Conservation (phyloP, 1,140 invertebrate genomes). For the Bombus pascuorum region DNA sequence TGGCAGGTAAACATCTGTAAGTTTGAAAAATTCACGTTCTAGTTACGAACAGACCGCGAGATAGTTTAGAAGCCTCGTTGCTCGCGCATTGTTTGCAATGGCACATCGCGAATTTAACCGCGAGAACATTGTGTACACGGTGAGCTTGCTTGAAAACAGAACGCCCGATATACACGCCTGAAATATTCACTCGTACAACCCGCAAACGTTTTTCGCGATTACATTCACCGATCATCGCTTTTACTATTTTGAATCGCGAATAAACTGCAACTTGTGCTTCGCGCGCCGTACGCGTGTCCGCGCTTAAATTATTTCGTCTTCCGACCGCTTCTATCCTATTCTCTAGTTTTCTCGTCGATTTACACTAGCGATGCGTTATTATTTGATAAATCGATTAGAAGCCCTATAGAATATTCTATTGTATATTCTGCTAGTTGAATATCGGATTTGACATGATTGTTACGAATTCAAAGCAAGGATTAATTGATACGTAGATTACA, state of each 20-base stretch:
- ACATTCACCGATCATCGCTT: conserved; percentile 44
- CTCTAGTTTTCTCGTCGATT: background rate
- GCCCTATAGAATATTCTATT: background rate
- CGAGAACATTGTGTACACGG: conserved; percentile 22
- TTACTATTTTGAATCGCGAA: conserved; percentile 27
- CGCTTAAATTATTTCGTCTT: conserved; percentile 6
- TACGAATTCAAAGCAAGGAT: background rate
- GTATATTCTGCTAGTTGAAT: background rate
- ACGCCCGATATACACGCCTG: conserved; percentile 22
- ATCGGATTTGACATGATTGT: background rate
- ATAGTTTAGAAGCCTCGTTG: conserved; percentile 53
- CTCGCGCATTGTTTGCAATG: conserved; percentile 52
- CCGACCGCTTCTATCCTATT: background rate
- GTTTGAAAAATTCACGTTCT: conserved; percentile 52
- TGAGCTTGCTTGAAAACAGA: conserved; percentile 40
- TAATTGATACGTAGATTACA: background rate
- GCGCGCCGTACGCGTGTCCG: background rate
- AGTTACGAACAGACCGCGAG: conserved; percentile 28
- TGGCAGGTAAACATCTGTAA: conserved; percentile 27
- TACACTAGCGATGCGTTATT: background rate
- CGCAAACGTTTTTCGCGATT: conserved; percentile 41
- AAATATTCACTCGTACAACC: conserved; percentile 30
- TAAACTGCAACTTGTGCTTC: background rate
- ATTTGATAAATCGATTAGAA: background rate
- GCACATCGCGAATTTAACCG: conserved; percentile 50